phyloP scores from a whole-genome alignment of 2,797 vertebrate genomes.

The Lutjanus argentimaculatus region DNA sequence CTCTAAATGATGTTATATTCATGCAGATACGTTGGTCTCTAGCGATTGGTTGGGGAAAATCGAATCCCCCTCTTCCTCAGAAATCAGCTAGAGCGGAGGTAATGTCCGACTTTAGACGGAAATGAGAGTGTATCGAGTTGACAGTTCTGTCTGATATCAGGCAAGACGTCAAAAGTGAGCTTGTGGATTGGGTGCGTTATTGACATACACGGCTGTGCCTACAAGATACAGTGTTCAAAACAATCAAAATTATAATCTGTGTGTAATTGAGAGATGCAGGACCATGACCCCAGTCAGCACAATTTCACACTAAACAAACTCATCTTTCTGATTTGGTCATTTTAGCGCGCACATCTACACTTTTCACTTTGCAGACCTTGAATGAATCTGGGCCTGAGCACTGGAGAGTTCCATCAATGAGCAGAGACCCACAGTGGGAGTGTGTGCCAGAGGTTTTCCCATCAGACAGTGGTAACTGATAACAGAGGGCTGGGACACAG shows the following conservation, averaged over 20 bases:
- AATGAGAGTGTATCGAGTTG: too few species aligned
- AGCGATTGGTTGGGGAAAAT: neutral
- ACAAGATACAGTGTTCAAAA: neutral
- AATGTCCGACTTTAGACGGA: too few species aligned
- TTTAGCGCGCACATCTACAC: neutral
- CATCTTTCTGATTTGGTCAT: neutral
- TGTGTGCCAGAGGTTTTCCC: neutral
- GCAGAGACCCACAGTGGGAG: neutral
- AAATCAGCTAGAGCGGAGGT: too few species aligned
- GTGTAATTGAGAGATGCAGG: neutral
- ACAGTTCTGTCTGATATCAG: too few species aligned
- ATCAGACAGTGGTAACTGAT: slow-evolving; percentile 81
- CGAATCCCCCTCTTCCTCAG: too few species aligned
- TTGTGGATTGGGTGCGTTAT: neutral
- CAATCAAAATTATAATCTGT: neutral
- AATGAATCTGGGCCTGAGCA: slow-evolving; percentile 35
- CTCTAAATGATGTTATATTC: too few species aligned
- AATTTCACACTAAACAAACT: neutral
- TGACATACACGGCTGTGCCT: neutral
- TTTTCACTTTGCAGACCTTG: neutral
- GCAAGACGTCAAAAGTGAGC: neutral
- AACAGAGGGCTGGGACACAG: slow-evolving; percentile 80
- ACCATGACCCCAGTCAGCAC: neutral
- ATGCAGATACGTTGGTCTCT: too few species aligned
- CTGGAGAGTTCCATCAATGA: neutral